These are phyloP conservation scores for Myotis findleyi DNA, from an alignment of 2,797 vertebrate genomes.

Conservation along the genomic window DNA sequence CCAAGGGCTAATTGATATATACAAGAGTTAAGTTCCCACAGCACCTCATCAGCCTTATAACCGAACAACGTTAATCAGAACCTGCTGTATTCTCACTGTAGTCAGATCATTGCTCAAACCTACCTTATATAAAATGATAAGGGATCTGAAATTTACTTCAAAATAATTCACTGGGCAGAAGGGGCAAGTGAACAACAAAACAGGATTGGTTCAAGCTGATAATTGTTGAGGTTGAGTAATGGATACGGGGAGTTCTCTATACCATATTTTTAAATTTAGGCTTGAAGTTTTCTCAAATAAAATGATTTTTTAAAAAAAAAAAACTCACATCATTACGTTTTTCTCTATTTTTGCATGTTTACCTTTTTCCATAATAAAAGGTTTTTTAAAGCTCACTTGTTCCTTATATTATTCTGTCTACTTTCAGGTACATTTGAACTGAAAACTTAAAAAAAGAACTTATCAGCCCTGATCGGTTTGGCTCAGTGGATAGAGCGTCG, in stretches of 20 bases:
- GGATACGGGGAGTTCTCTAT: background rate
- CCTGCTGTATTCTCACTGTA: background rate
- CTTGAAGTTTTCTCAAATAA: slow-evolving; percentile 35
- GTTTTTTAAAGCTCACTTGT: background rate
- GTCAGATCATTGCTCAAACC: background rate
- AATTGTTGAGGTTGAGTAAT: background rate
- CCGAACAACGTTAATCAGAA: background rate
- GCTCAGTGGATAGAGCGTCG: too few relatives aligned
- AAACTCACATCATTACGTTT: background rate
- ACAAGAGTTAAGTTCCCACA: background rate
- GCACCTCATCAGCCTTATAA: background rate
- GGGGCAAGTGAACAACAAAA: background rate
- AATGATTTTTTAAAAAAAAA: background rate
- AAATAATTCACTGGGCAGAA: background rate
- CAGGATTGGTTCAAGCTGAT: background rate
- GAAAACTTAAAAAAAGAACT: background rate
- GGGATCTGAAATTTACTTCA: background rate
- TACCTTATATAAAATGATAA: background rate
- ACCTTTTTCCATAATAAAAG: slow-evolving; percentile 25
- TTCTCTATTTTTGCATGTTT: slow-evolving; percentile 23
- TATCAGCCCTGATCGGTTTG: too few relatives aligned
- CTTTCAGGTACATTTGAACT: background rate
- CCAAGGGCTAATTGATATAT: background rate
- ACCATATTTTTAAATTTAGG: background rate
- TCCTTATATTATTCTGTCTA: background rate